A percentile compares a stretch with the other conserved stretches of the same genome.
Evolutionary conservation across 2,888 invertebrate genomes (phyloP).

Genomic region (Apodemia mormo): DNA sequence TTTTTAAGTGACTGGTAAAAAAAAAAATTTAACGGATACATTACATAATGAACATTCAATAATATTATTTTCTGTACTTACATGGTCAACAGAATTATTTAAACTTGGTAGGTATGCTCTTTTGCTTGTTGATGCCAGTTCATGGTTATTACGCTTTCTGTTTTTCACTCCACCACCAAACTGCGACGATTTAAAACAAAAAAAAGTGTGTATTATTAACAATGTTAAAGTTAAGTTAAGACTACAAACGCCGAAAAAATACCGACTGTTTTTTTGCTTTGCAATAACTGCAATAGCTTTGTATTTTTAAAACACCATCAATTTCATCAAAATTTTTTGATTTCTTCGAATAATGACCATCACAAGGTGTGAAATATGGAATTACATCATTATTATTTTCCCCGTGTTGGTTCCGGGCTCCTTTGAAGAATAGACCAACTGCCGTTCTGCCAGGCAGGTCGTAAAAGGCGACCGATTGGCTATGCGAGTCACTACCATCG

Average conservation of each 20-base stretch:
- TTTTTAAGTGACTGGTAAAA: constrained; percentile 13
- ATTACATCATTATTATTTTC: not conserved
- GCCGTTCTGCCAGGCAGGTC: too few relatives aligned
- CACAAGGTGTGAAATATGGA: not conserved
- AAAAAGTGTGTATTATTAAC: not conserved
- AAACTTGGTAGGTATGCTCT: not conserved
- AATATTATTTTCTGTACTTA: not conserved
- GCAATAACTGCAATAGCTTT: not conserved
- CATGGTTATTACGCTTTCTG: not conserved
- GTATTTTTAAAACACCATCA: constrained; percentile 1
- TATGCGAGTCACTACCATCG: too few relatives aligned
- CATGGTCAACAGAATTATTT: not conserved
- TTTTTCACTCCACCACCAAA: not conserved
- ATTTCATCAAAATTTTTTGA: not conserved
- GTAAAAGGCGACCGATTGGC: too few relatives aligned
- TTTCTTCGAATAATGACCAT: not conserved
- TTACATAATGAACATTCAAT: constrained; percentile 3
- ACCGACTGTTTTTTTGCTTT: not conserved
- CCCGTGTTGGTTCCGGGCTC: too few relatives aligned
- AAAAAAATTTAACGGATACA: not conserved
- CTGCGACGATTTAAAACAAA: not conserved
- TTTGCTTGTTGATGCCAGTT: not conserved
- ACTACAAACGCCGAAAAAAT: not conserved
- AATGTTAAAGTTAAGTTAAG: too few relatives aligned
- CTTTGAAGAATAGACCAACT: too few relatives aligned